phyloP scores from a whole-genome alignment of 2,113 vertebrate genomes.

The Ceyx melanurus region DNA sequence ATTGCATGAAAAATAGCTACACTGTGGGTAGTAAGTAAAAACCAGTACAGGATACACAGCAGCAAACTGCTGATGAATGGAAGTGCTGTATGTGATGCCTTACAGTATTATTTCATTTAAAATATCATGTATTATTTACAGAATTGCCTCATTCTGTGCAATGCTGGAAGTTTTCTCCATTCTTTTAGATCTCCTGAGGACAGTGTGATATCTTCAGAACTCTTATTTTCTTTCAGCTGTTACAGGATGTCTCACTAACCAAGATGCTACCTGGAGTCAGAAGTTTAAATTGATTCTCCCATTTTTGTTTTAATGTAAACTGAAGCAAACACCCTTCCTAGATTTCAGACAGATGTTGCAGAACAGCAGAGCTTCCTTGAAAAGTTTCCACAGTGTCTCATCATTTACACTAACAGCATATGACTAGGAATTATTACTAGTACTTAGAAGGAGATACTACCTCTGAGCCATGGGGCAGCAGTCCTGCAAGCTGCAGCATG shows the following conservation, averaged over 20 bases:
- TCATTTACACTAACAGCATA: not conserved
- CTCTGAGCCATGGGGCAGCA: not conserved
- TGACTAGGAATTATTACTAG: not conserved
- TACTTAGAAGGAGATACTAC: not conserved
- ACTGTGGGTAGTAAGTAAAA: not conserved
- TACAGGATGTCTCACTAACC: not conserved
- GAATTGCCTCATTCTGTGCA: not conserved
- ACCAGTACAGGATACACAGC: not conserved
- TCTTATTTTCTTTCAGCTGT: not conserved
- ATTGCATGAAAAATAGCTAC: not conserved
- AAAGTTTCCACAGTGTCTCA: not conserved
- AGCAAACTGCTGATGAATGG: not conserved
- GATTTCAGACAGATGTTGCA: not conserved
- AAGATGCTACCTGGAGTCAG: not conserved
- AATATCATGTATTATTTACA: not conserved
- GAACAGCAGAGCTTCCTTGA: not conserved
- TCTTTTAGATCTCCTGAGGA: not conserved
- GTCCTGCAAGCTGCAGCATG: not conserved
- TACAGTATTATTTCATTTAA: not conserved
- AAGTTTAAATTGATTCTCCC: not conserved
- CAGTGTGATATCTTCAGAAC: not conserved
- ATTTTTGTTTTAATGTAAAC: not conserved
- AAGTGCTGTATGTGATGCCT: not conserved
- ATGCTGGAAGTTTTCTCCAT: not conserved
- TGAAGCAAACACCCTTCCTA: not conserved